These are phyloP conservation scores for Drosophila neonasuta DNA, from an alignment of 2,888 invertebrate species.

Conservation along the genomic window DNA sequence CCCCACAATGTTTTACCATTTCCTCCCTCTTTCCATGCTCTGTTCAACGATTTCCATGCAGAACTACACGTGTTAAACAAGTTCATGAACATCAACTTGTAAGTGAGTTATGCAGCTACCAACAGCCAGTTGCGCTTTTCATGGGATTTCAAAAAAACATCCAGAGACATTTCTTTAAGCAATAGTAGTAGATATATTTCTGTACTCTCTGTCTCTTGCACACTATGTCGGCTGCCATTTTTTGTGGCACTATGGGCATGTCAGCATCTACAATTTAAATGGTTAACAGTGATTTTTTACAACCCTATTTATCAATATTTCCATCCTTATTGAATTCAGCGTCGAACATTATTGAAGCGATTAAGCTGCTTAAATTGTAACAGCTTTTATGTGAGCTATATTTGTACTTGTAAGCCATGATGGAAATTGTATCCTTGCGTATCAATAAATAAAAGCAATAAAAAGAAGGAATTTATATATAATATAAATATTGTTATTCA, in stretches of 20 bases:
- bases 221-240: slow-evolving; percentile 59
- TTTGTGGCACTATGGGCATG: slow-evolving; percentile 61
- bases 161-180: slow-evolving; percentile 60
- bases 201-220: slow-evolving; percentile 22
- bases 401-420: too few species aligned
- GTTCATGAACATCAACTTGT: slow-evolving; percentile 37
- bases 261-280: slow-evolving; percentile 52
- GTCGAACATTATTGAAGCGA: background rate
- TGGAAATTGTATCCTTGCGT: background rate
- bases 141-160: slow-evolving; percentile 33
- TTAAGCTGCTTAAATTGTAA: background rate
- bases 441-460: background rate
- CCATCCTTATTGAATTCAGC: too few species aligned
- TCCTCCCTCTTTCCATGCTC: background rate
- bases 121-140: slow-evolving; percentile 19
- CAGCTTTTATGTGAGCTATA: background rate
- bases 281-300: slow-evolving; percentile 30
- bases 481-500: background rate
- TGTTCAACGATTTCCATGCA: slow-evolving; percentile 10
- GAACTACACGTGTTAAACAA: slow-evolving; percentile 67
- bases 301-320: too few species aligned
- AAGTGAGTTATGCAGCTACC: slow-evolving; percentile 17
- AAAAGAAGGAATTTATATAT: background rate
- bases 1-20: slow-evolving; percentile 9
- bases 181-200: slow-evolving; percentile 8